phyloP scores from a whole-genome alignment of 2,888 invertebrate genomes.

The Catocala nupta region DNA sequence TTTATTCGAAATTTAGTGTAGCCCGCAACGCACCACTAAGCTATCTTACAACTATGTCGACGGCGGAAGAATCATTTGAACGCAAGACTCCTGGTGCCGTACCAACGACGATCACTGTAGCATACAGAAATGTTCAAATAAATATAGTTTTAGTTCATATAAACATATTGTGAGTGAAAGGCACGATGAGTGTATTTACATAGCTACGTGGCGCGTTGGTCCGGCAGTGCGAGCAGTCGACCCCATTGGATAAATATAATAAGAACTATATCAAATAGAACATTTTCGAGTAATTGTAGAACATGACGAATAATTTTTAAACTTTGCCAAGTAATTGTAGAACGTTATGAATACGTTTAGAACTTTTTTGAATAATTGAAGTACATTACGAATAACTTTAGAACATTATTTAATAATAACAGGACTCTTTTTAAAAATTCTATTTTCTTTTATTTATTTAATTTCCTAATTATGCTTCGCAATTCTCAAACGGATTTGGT shows the following conservation, averaged over 20 bases:
- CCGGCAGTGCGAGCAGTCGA: constrained; percentile 69
- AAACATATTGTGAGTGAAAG: constrained; percentile 40
- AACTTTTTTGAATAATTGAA: no score
- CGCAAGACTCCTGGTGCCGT: constrained; percentile 67
- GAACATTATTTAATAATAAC: no score
- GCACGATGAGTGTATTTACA: constrained; percentile 77
- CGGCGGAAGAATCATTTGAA: constrained; percentile 67
- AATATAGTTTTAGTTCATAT: constrained; percentile 33
- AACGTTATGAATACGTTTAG: no score
- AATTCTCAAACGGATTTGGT: no score
- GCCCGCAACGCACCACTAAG: constrained; percentile 39
- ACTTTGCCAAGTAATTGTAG: neutral
- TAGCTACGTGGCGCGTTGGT: constrained; percentile 72
- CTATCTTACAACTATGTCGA: constrained; percentile 49
- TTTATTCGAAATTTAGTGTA: constrained; percentile 11
- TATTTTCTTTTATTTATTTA: no score
- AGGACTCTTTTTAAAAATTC: no score
- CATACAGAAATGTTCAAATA: constrained; percentile 61
- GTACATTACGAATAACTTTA: no score
- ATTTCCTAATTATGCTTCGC: no score
- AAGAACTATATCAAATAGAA: neutral
- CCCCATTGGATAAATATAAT: constrained; percentile 37
- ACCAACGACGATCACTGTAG: constrained; percentile 82
- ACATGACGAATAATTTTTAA: neutral
- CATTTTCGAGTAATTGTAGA: neutral